phyloP scores from a whole-genome alignment of 2,113 vertebrate genomes.

The Rhinopomastus cyanomelas region DNA sequence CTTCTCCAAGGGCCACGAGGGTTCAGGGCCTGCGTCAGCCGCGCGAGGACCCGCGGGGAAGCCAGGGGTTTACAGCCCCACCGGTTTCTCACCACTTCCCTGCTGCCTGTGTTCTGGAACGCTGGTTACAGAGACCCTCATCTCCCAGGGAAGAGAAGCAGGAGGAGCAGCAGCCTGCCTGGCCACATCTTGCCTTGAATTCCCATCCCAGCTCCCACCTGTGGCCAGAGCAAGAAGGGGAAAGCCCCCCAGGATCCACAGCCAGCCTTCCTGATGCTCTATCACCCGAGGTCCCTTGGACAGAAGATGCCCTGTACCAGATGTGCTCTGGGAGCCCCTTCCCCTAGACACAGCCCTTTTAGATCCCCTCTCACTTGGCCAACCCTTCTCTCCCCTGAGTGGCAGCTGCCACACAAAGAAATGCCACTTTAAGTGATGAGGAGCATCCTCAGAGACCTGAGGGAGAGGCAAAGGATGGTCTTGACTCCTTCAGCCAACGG shows the following conservation, averaged over 20 bases:
- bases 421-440: neutral
- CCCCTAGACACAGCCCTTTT: neutral
- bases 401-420: neutral
- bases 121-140: neutral
- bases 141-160: neutral
- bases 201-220: neutral
- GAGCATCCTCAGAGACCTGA: neutral
- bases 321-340: neutral
- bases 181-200: neutral
- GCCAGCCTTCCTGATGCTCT: neutral
- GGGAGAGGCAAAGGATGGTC: neutral
- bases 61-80: neutral
- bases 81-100: neutral
- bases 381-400: neutral
- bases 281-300: neutral
- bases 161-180: neutral
- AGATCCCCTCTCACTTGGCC: neutral
- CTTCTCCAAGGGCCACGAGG: neutral
- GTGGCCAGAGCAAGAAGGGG: neutral
- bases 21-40: neutral
- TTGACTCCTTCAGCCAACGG: neutral
- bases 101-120: neutral
- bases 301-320: no score
- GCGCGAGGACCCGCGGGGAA: neutral
- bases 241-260: neutral